Base-by-base conservation (phyloP, 2,888 invertebrate species). In the Steromphala cineraria region DNA sequence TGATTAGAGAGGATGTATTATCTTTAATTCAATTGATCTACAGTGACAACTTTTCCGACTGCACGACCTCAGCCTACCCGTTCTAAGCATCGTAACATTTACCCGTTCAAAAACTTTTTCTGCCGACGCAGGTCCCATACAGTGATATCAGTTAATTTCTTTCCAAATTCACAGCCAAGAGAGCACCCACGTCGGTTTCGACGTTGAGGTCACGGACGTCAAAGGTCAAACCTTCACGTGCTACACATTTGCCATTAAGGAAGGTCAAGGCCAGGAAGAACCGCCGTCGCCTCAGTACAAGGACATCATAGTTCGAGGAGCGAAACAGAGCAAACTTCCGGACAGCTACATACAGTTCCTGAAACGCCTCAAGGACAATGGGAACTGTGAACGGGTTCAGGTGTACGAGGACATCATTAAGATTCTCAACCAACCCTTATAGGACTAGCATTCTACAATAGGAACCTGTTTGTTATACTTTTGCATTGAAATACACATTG, bases 281-380 rank as follows among this genome's bases (percentile, higher is more conserved):
- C 97, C 86, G 7, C 91, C 98, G 0, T 98, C 98, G 0, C 95
- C 95, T 84, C 95, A 96, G 7, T 98, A 98, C 90, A 95, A 95
- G 89, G 94, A 95, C 84, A 95, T 95, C 0, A 96, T 98, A 81
- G 90, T 97, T 53, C 94, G 94, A 79, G 98, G 98, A 4, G 97
- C 97, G 0, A 93, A 93, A 80, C 96, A 97, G 92, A 95, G 96
- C 86, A 94, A 95, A 1, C 93, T 98, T 53, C 98, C 98, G 0
- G 91, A 93, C 7, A 94, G 95, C 56, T 99, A 98, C 91, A 94
- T 97, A 17, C 90, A 95, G 17, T 94, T 94, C 87, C 94, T 98
- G 82, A 94, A 95, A 90, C 94, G 92, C 31, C 95, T 98, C 75
- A 95, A 95, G 79, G 95, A 97, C 92, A 98, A 98, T 93, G 96